A percentile compares a stretch with the other conserved stretches of the same genome.
Conservation (phyloP, 2,113 vertebrate species). For the Elephas maximus region DNA sequence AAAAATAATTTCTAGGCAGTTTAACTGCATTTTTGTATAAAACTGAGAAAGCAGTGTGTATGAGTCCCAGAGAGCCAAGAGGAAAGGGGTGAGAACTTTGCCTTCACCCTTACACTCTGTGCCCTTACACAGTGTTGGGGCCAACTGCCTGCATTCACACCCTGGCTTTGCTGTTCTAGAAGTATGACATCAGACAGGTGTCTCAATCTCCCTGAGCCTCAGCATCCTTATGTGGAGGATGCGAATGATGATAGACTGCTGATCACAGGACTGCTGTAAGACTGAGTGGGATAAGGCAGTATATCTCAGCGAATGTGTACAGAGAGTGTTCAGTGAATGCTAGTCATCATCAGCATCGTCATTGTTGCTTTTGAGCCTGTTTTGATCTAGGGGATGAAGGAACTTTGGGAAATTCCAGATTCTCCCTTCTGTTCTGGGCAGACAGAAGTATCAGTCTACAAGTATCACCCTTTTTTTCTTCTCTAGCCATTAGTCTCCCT, state of each 20-base stretch:
- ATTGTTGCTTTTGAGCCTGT: neutral
- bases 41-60: neutral
- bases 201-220: neutral
- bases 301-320: rapidly evolving
- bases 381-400: neutral
- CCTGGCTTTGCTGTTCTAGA: neutral
- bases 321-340: neutral
- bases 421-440: neutral
- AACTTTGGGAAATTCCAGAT: neutral
- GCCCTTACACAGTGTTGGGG: neutral
- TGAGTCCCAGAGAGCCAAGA: neutral
- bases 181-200: neutral
- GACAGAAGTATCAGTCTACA: neutral
- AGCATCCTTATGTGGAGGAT: neutral
- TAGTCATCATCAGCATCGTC: neutral
- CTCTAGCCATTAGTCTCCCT: neutral
- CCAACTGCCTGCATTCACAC: neutral
- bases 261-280: neutral
- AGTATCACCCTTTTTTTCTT: no score
- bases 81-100: neutral
- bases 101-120: neutral
- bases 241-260: neutral
- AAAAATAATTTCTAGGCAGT: neutral
- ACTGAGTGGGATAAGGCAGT: neutral
- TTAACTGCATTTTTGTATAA: neutral